Base-by-base conservation (phyloP, 1,140 invertebrate genomes). In the Cyrtorhinus lividipennis region DNA sequence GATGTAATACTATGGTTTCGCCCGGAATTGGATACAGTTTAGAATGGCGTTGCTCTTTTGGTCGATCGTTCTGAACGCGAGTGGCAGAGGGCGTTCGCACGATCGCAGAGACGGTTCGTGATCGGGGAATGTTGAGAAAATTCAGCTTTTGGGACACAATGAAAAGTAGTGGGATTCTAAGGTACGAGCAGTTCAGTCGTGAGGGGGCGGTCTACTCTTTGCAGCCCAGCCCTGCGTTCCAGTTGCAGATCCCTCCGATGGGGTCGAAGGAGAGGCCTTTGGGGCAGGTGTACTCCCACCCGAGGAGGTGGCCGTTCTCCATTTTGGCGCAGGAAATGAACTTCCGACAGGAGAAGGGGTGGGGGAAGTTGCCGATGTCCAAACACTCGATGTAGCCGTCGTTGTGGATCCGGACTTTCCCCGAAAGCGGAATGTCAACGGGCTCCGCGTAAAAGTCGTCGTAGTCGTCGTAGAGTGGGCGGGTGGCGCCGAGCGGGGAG, bases 221-320 rank as follows among this genome's bases (percentile, higher is more conserved):
- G 68, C 87, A 90, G 10, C 84, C 84, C 26, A 87, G 74, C 2
- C 83, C 86, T 2, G 84, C 81, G 0, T 86, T 84, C 88, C 88
- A 92, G 72, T 92, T 92, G 70, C 90, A 93, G 66, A 92, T 92
- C 22, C 88, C 88, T 18, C 89, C 89, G 2, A 91, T 82, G 0
- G 88, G 88, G 73, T 92, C 90, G 71, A 90, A 93, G 62, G 86
- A 86, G 0, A 92, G 74, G 24, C 84, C 84, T 62, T 83, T 82
- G 0, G 90, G 89, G 71, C 90, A 93, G 0, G 87, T 87, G 72
- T 92, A 92, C 65, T 90, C 88, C 81, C 87, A 92, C 1, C 87
- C 88, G 0, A 88, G 73, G 0, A 90, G 79, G 22, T 80, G 77
- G 27, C 83, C 83, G 67, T 81, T 85, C 56, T 88, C 86, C 76